Evolutionary conservation across 37 sponge, comb jelly and placozoan species (phyloP), one percentile per base, ranked within the genome.

Genomic region (Haliclona indistincta): DNA sequence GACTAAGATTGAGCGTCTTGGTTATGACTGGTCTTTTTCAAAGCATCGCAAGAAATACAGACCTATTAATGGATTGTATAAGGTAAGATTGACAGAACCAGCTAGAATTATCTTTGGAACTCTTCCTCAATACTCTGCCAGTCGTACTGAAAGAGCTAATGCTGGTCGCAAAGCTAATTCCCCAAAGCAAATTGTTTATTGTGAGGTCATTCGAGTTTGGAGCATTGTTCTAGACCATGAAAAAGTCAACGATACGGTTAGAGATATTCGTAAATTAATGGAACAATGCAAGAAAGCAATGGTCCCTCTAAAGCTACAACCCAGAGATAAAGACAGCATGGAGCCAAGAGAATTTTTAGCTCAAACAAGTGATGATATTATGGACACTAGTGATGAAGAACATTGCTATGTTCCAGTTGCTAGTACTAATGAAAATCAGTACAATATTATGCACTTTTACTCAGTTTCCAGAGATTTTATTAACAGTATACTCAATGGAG

Each of bases 161-260:
- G 2, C 53, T 7, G 71, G n/a, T 10, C 7, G 8, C n/a, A 20
- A 5, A 52, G 43, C 2, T 13, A 37, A 54, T n/a, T 49, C 7
- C 30, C 54, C 34, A 35, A 7, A 20, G 2, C 54, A 3, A 22
- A 70, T 61, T 25, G 66, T 93, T 8, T 93, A 79, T 49, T 65
- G 83, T 40, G 82, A 93, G 28, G 70, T 93, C 49, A 85, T 93
- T 25, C 71, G 94, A n/a, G 47, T 90, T 4, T 93, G 94, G 94
- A 80, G 79, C 20, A 40, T 93, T 53, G 71, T 93, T 13, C 53
- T 44, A 8, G 71, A 87, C 62, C 70, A 81, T 42, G 87, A 87
- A 45, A 35, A 70, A 20, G 23, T 72, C 1, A 51, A 68, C 38
- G 29, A 43, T 38, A 56, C 64, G 32, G 38, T 75, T 3, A 62